Base-by-base conservation (phyloP, 2,888 invertebrate genomes). In the Dioctria rufipes region DNA sequence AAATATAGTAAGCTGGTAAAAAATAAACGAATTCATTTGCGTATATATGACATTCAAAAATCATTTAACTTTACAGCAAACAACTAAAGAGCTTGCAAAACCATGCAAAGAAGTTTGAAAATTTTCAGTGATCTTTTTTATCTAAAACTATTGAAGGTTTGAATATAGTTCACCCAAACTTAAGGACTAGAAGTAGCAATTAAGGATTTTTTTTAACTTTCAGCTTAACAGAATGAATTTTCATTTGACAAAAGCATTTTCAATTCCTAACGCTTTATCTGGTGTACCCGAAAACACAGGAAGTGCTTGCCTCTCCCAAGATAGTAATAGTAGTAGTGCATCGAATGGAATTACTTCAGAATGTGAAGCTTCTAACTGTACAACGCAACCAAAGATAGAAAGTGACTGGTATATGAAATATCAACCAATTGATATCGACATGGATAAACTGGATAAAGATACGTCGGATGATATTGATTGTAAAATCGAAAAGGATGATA, bases 381-480 rank as follows among this genome's bases (percentile, higher is more conserved):
- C 25, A 25, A 25, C 25, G 2, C 25, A 25, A 25, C 25, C 25
- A 25, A 25, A 25, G 25, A 25, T 25, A 25, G 25, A 25, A 25
- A 46, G 2, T 46, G 8, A 8, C 46, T 58, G 5, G 5, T 37
- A 39, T 65, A 6, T 9, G 8, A 40, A 13, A 40, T 71, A 54
- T 54, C 9, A 54, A 3, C 71, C 71, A 9, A 40, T 71, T n/a
- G 54, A 51, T 39, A 71, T 71, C n/a, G 71, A 71, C 4, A 71
- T 54, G 3, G 13, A 40, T 4, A n/a, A 71, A 3, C 11, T 54
- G 51, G 71, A 71, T 4, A 25, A 25, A 2, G n/a, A 54, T 39
- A 51, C 11, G 0, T 1, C 2, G 5, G 40, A 54, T 5, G 42
- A 39, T 3, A 71, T 51, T 3, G 51, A 39, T 40, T 51, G 9